Evolutionary conservation across 2,113 vertebrate genomes (phyloP), one percentile per base, ranked within the genome.

Genomic region (Psilopsiagon aymara): DNA sequence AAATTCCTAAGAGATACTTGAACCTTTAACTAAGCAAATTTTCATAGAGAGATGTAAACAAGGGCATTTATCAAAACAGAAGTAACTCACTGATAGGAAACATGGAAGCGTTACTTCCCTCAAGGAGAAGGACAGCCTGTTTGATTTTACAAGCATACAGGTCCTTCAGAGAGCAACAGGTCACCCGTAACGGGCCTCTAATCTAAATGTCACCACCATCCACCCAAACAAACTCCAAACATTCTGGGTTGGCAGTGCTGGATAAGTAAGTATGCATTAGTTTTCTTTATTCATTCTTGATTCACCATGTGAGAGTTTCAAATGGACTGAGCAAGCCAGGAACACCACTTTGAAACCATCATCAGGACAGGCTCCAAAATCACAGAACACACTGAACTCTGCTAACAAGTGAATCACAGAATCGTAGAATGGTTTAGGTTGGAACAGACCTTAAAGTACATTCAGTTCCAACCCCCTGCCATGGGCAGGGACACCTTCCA

Each of bases 361-460:
- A 31, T 28, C 37, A 43, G 21, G 13, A 74, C 1, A 0, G 44
- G 21, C 47, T 81, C 52, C 80, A 64, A 24, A 76, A 80, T 63
- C 43, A 57, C 0, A 2, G 51, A 86, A 25, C 10, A 46, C 28
- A 2, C 27, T 0, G 0, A 77, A n/a, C 23, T 84, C 66, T 64
- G 10, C 44, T 60, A 81, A 33, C 20, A 60, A 69, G 29, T 39
- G 57, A 35, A 35, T 59, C 57, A 35, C 13, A 23, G 55, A n/a
- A 57, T 23, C 55, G n/a, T 9, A 10, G 33, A 59, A 35, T 2
- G 9, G 21, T 15, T 35, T 59, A 21, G 20, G 21, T 24, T 59
- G 57, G 57, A 35, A 35, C 13, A 9, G 13, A 59, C 57, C 33
- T 35, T n/a, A 15, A 35, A 9, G 21, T 6, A 35, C 57, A 24